Percentiles rank a stretch among this genome's conserved stretches.
phyloP scores from a whole-genome alignment of 1,140 invertebrate genomes.

The Schmidtea mediterranea region DNA sequence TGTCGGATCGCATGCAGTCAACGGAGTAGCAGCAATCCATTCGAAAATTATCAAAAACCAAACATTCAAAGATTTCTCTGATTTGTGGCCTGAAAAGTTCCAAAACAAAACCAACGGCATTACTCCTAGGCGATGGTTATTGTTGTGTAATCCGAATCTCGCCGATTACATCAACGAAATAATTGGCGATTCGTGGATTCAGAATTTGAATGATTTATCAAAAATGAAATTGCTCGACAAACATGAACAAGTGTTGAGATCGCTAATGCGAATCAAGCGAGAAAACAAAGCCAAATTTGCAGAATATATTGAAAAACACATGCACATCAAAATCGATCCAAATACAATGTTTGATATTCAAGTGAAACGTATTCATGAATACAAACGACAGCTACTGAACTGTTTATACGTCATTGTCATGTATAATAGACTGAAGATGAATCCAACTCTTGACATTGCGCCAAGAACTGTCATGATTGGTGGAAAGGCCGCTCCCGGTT shows the following conservation, averaged over 20 bases:
- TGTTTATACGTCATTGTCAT: slow-evolving; percentile 77
- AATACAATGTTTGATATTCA: slow-evolving; percentile 89
- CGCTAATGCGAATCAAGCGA: not conserved
- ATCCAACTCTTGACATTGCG: slow-evolving; percentile 33
- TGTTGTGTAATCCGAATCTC: slow-evolving; percentile 75
- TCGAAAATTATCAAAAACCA: slow-evolving; percentile 72
- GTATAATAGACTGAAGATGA: slow-evolving; percentile 78
- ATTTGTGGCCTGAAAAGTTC: no score
- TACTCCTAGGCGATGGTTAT: slow-evolving; percentile 74
- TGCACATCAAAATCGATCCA: slow-evolving; percentile 62
- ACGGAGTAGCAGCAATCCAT: slow-evolving; percentile 84
- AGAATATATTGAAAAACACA: slow-evolving; percentile 54
- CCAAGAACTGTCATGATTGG: slow-evolving; percentile 90
- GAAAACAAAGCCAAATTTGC: slow-evolving; percentile 52
- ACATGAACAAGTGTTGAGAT: not conserved
- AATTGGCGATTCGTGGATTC: not conserved
- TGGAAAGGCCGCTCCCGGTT: slow-evolving; percentile 88
- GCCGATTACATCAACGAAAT: slow-evolving; percentile 58
- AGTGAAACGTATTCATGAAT: slow-evolving; percentile 86
- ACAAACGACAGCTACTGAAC: slow-evolving; percentile 87
- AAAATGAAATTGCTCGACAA: not conserved
- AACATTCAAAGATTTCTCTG: slow-evolving; percentile 95
- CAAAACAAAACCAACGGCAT: slow-evolving; percentile 97
- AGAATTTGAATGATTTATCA: not conserved
- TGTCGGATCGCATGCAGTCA: no score